Conservation (phyloP, 2,888 invertebrate genomes). For the Lasioglossum calceatum region DNA sequence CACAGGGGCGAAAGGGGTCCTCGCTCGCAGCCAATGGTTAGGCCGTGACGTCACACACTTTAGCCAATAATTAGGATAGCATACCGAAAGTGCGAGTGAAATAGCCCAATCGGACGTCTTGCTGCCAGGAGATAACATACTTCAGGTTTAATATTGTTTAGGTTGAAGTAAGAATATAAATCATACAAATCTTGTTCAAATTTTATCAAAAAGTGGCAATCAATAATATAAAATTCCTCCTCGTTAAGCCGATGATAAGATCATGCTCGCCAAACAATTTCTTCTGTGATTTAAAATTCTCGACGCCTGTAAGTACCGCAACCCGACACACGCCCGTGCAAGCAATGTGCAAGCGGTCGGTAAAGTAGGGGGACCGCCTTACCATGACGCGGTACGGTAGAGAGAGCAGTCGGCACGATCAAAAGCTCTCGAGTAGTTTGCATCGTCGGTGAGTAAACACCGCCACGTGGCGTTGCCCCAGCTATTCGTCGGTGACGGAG, state of each 20-base stretch:
- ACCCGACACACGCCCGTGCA: conserved; percentile 42
- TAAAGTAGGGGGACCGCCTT: conserved; percentile 76
- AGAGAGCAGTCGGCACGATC: conserved; percentile 46
- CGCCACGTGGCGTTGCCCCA: conserved; percentile 77
- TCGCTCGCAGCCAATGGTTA: too few species aligned
- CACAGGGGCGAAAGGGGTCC: too few species aligned
- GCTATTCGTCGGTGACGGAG: neutral
- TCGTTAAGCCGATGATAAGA: too few species aligned
- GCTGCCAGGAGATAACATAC: too few species aligned
- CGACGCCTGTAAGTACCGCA: conserved; percentile 47
- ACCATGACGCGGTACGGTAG: conserved; percentile 72
- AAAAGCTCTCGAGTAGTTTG: conserved; percentile 33
- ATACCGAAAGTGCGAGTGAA: too few species aligned
- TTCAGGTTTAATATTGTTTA: neutral
- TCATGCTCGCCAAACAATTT: too few species aligned
- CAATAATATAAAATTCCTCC: too few species aligned
- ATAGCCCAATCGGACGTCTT: too few species aligned
- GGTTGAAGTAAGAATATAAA: neutral
- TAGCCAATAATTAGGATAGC: too few species aligned
- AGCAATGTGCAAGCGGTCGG: conserved; percentile 60
- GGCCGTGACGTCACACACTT: too few species aligned
- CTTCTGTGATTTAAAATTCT: neutral
- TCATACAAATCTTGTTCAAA: neutral
- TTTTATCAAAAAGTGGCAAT: too few species aligned
- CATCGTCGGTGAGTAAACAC: conserved; percentile 76